Base-by-base conservation (phyloP, 2,888 invertebrate genomes). In the Nemotelus nigrinus region DNA sequence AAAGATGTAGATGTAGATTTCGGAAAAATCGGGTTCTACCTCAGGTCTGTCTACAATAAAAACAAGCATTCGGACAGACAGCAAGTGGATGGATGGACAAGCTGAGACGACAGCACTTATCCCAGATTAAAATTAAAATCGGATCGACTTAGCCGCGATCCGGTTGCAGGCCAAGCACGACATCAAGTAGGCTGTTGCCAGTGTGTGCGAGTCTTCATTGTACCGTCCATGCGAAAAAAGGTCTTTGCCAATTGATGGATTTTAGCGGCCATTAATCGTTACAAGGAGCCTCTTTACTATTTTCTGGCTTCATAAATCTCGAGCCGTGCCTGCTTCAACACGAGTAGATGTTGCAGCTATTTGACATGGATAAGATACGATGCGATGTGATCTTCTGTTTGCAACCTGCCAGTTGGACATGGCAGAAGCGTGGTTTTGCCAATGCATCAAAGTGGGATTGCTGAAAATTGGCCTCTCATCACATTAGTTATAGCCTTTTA, bases 71-170 rank as follows among this genome's bases (percentile, higher is more conserved):
- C 5, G 5, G 53, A 68, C 68, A 41, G 70, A 43, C 70, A 41
- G 70, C 70, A 8, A 41, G 8, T 43, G 55, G 55, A n/a, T 70
- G 50, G 44, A 68, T 55, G 55, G 70, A 70, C 70, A 70, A 41
- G 25, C 25, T 25, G 25, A 25, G 70, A 53, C 70, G 70, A 48
- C 43, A 44, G 70, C 70, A 70, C 70, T 70, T 70, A 70, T 70
- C 70, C 70, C 55, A 70, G 70, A 70, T 70, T 70, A 63, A 74
- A 74, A 74, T 74, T 74, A 60, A 74, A 74, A 74, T 74, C 63
- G 74, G 74, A 47, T 74, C 74, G 63, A 74, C 70, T 70, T 70
- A 55, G 70, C 63, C 63, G 63, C 63, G 63, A 63, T 74, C 63
- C 74, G 63, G 74, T 74, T 74, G 60, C 70, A 41, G 74, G 60